Evolutionary conservation across 2,888 invertebrate genomes (phyloP), one percentile per base, ranked within the genome.

Genomic region (Ferdinandea cuprea): DNA sequence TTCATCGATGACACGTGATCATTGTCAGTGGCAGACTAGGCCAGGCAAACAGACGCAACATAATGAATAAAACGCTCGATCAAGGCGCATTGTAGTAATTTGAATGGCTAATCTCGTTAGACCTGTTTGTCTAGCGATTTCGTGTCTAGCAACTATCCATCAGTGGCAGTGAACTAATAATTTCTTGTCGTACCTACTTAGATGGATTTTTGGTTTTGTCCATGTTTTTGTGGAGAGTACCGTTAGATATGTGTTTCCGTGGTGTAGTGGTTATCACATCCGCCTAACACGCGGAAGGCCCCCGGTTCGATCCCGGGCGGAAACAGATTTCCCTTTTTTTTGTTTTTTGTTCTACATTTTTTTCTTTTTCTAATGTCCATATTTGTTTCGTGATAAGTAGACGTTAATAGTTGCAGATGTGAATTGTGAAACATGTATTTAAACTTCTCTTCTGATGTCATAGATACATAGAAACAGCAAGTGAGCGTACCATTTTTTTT

Each of bases 251-350:
- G 81, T 85, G 91, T 89, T 90, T 90, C 89, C 88, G 90, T 89
- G 88, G 91, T 91, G 90, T 89, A 92, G 89, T 87, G 91, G 88
- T 91, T 91, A 91, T 91, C 91, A 91, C 91, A 90, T 91, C 90
- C 89, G 91, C 91, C 91, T 91, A 89, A 91, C 91, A 91, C 91
- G 91, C 91, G 89, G 90, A 91, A 91, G 91, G 91, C 90, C 91
- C 91, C 90, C 91, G 91, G 91, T 91, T 91, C 91, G 90, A 91
- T 89, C 90, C 91, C 91, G 90, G 90, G 91, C 91, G 89, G 89
- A 89, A 89, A 88, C 89, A 89, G 21, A 0, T 37, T 7, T 32
- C 11, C n/a, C 35, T 54, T 17, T 37, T 6, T 5, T 3, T 1
- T 15, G 7, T 40, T 40, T 13, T 2, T 40, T 7, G 3, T 15